Evolutionary conservation across 2,113 vertebrate genomes (phyloP).

Genomic region (Pelecanus crispus): DNA sequence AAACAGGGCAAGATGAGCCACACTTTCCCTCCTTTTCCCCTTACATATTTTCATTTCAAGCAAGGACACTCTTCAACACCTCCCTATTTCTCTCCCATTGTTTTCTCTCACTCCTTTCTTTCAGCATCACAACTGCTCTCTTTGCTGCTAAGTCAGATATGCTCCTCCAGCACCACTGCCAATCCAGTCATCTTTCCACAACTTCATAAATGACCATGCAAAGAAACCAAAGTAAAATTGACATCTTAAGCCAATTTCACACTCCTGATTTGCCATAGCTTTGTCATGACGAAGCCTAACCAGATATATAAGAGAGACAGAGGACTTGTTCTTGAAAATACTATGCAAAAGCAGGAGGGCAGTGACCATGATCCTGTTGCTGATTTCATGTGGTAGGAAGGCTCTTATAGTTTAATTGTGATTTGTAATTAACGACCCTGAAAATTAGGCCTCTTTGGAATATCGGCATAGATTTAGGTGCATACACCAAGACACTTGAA

Average conservation of each 20-base stretch:
- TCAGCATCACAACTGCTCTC: background rate
- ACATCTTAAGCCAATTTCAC: background rate
- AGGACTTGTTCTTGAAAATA: background rate
- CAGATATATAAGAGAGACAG: accelerated
- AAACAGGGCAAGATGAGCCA: background rate
- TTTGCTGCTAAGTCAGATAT: background rate
- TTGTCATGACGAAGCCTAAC: background rate
- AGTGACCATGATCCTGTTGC: background rate
- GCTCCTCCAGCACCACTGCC: background rate
- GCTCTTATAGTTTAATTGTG: background rate
- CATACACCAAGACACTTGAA: background rate
- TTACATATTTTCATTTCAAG: background rate
- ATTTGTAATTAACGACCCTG: background rate
- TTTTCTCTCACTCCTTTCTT: background rate
- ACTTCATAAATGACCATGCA: background rate
- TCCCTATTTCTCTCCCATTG: background rate
- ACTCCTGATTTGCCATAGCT: background rate
- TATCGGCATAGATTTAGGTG: background rate
- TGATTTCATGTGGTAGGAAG: background rate
- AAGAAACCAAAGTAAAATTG: background rate
- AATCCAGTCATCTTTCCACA: background rate
- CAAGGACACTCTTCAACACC: background rate
- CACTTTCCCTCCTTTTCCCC: background rate
- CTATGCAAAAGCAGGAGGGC: background rate
- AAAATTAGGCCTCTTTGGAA: background rate